A percentile compares a stretch with the other conserved stretches of the same genome.
Evolutionary conservation across 2,888 invertebrate species (phyloP).

Genomic region (Amorpha juglandis): DNA sequence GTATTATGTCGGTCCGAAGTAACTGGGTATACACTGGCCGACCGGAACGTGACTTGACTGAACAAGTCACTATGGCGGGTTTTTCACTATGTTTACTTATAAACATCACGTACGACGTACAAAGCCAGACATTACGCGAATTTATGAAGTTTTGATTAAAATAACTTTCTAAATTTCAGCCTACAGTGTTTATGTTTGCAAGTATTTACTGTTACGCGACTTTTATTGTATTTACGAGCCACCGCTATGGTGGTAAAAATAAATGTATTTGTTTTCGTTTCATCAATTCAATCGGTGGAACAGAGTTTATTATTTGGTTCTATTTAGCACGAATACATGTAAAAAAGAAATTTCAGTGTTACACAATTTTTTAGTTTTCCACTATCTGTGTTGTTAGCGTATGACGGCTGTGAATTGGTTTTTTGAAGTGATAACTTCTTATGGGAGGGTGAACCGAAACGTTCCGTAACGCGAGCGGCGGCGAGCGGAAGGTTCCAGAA

Average conservation of each 20-base stretch:
- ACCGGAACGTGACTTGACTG: too few relatives aligned
- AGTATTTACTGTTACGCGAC: slow-evolving; percentile 38
- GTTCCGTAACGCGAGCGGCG: too few relatives aligned
- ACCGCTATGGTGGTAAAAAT: slow-evolving; percentile 8
- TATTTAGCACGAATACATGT: neutral
- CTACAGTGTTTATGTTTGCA: slow-evolving; percentile 34
- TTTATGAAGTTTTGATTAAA: slow-evolving; percentile 26
- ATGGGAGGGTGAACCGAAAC: too few relatives aligned
- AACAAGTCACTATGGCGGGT: too few relatives aligned
- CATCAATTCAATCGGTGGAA: neutral
- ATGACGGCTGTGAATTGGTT: too few relatives aligned
- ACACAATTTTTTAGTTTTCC: too few relatives aligned
- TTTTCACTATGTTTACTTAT: neutral
- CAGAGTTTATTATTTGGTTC: neutral
- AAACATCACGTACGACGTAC: neutral
- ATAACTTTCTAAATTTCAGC: slow-evolving; percentile 31
- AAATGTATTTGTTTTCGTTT: slow-evolving; percentile 6
- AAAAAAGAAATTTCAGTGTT: neutral
- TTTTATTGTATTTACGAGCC: slow-evolving; percentile 40
- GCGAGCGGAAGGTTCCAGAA: too few relatives aligned
- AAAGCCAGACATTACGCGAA: neutral
- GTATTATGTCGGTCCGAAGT: too few relatives aligned
- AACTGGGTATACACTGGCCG: too few relatives aligned
- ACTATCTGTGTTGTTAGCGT: too few relatives aligned
- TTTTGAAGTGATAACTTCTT: too few relatives aligned